Evolutionary conservation across 2,888 invertebrate genomes (phyloP), one percentile per base, ranked within the genome.

Genomic region (Zelleria hepariella): DNA sequence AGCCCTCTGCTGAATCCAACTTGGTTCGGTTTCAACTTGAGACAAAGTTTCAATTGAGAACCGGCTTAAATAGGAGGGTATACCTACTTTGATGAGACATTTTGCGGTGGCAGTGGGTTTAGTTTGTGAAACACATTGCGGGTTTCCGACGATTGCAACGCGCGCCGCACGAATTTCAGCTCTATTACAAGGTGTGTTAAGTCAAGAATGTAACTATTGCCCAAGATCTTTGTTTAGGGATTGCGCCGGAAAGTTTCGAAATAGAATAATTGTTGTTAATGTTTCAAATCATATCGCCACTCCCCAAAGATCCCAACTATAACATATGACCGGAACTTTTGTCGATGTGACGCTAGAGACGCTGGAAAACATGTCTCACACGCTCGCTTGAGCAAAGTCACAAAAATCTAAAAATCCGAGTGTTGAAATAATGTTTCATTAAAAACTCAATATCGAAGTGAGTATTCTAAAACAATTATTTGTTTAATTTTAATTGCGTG

Each of bases 31-130:
- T 69, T 68, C 69, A 67, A 70, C 66, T 68, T 67, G 68, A 69
- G 79, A 74, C 74, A 70, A 84, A 86, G 75, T 85, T 86, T 75
- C 76, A 78, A 84, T 81, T 82, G 82, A 82, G 84, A 83, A 80
- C 78, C 75, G 70, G 69, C 73, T 70, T 58, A 58, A 66, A 63
- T 71, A 77, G 74, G 73, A 75, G 73, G 72, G 74, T 77, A 75
- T 72, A 74, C 76, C 75, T 74, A 80, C 75, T 81, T 80, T 80
- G 78, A 80, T 73, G 77, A 80, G 78, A 77, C 78, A 75, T 79
- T 58, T 80, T 78, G 80, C 68, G 77, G 79, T 66, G 65, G 72
- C 68, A 73, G 74, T 73, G 70, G 67, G 69, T 71, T 76, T 69
- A 70, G 27, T 49, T 58, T 58, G 25, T 32, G 27, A 51, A 58